Percentiles rank a stretch among this genome's conserved stretches.
phyloP scores from a whole-genome alignment of 1,140 invertebrate genomes.

The Gryllus bimaculatus region DNA sequence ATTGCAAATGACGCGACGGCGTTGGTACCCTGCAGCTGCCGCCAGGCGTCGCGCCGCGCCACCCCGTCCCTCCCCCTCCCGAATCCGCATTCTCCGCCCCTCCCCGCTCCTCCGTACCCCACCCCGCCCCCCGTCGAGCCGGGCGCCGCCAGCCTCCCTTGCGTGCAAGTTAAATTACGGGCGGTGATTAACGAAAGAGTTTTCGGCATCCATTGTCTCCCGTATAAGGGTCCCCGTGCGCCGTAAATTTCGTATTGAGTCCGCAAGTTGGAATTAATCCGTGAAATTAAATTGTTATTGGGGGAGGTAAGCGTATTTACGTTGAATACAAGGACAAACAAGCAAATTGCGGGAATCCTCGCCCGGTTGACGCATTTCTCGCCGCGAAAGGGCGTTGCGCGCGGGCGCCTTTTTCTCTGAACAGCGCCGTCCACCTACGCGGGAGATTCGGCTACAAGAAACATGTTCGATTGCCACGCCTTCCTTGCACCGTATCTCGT shows the following conservation, averaged over 20 bases:
- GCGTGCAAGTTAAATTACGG: background rate
- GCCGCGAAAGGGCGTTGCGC: too few relatives aligned
- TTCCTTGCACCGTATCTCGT: background rate
- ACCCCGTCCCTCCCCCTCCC: too few relatives aligned
- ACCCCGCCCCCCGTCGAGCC: too few relatives aligned
- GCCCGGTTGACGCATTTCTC: background rate
- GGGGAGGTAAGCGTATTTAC: background rate
- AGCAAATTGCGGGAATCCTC: background rate
- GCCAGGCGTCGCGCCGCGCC: too few relatives aligned
- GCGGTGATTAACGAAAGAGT: background rate
- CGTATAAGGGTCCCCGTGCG: background rate
- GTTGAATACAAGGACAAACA: background rate
- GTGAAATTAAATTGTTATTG: slow-evolving; percentile 2
- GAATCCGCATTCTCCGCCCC: too few relatives aligned
- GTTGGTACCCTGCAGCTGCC: too few relatives aligned
- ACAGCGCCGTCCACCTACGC: too few relatives aligned
- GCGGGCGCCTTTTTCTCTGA: too few relatives aligned
- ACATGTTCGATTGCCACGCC: background rate
- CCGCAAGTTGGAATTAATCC: slow-evolving; percentile 3
- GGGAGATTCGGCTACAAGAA: background rate
- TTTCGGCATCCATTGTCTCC: slow-evolving; percentile 3
- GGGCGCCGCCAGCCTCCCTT: background rate
- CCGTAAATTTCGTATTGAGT: background rate
- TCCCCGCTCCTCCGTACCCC: too few relatives aligned
- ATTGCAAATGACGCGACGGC: too few relatives aligned